Conservation (phyloP, 2,113 vertebrate species). For the Corydoras maculifer region DNA sequence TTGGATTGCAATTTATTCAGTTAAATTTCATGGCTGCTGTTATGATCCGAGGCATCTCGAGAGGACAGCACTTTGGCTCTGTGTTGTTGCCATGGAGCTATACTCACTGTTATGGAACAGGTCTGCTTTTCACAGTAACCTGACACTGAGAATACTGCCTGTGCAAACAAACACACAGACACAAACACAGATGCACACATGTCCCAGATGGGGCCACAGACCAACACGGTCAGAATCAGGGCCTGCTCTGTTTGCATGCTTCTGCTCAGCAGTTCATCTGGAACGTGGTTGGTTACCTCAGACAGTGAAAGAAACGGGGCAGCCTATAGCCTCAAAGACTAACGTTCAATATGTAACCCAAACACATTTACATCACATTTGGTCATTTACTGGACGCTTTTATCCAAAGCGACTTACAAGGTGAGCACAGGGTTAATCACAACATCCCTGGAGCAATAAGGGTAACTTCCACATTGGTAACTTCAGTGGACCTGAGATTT, state of each 20-base stretch:
- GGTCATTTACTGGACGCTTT: no score
- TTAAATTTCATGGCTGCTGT: slow-evolving; percentile 17
- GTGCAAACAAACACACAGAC: slow-evolving; percentile 16
- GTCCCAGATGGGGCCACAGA: no score
- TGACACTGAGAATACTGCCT: slow-evolving; percentile 4
- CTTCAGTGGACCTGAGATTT: no score
- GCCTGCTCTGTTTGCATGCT: background rate
- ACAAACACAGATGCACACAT: slow-evolving; percentile 19
- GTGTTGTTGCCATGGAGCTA: slow-evolving; percentile 44
- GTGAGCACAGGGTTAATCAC: no score
- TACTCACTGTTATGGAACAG: slow-evolving; percentile 42
- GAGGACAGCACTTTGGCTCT: slow-evolving; percentile 18
- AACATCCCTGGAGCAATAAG: no score
- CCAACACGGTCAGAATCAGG: no score
- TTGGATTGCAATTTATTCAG: slow-evolving; percentile 1
- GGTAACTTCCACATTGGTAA: no score
- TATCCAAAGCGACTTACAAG: no score
- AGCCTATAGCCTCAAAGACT: no score
- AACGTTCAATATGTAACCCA: no score
- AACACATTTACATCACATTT: no score
- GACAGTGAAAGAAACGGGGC: background rate
- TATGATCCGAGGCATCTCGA: background rate
- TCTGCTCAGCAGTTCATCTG: background rate
- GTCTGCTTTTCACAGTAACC: slow-evolving; percentile 42
- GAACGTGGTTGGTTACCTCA: background rate